Evolutionary conservation across 1,140 invertebrate species (phyloP).

Genomic region (Fopius arisanus): DNA sequence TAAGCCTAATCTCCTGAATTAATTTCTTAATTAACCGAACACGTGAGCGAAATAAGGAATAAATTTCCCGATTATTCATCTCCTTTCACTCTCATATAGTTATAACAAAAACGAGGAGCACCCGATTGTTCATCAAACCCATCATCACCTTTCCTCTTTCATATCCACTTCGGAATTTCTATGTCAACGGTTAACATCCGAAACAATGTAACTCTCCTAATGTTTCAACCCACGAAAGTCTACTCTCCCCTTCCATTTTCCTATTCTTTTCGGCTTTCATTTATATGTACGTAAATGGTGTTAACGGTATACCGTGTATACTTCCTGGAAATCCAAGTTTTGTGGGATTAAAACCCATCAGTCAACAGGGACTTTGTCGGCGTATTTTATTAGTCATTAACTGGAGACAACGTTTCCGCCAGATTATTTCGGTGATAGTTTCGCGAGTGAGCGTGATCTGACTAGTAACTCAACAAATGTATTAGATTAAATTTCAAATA

Average conservation of each 20-base stretch:
- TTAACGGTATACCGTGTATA: slow-evolving; percentile 2
- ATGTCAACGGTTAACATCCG: too few relatives aligned
- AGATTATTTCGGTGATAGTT: slow-evolving; percentile 17
- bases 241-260: not conserved
- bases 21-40: too few relatives aligned
- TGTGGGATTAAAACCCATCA: not conserved
- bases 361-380: slow-evolving; percentile 19
- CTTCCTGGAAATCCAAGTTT: slow-evolving; percentile 1
- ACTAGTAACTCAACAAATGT: not conserved
- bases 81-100: too few relatives aligned
- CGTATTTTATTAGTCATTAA: slow-evolving; percentile 30
- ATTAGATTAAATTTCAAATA: not conserved
- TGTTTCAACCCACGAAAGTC: too few relatives aligned
- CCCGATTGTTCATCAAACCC: too few relatives aligned
- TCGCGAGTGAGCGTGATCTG: not conserved
- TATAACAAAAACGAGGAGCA: too few relatives aligned
- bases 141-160: too few relatives aligned
- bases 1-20: too few relatives aligned
- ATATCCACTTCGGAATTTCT: too few relatives aligned
- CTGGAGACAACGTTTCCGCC: not conserved
- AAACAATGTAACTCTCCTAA: too few relatives aligned
- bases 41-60: too few relatives aligned
- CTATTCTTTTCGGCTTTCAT: not conserved
- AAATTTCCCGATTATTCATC: too few relatives aligned
- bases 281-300: not conserved